Evolutionary conservation across 2,797 vertebrate genomes (phyloP).

Genomic region (Enteromius anoplus): DNA sequence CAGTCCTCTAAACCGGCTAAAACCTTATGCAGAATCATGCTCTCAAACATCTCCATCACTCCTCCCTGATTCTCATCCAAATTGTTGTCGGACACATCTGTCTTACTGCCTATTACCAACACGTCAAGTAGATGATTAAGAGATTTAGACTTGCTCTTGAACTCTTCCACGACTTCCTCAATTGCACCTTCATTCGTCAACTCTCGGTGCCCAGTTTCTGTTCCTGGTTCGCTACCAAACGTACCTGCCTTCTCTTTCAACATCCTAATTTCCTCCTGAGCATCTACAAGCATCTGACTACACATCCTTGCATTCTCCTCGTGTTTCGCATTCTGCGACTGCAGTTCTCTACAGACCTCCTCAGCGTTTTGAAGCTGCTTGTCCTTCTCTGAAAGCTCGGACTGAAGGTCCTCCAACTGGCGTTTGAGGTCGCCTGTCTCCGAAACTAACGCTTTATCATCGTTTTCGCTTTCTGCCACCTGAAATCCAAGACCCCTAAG

Average conservation of each 20-base stretch:
- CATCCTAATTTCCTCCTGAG: constrained; percentile 67
- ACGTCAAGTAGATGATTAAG: constrained; percentile 72
- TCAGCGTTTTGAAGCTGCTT: constrained; percentile 64
- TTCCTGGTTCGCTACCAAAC: constrained; percentile 50
- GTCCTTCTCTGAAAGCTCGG: constrained; percentile 68
- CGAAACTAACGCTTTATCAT: constrained; percentile 58
- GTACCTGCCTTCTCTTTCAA: constrained; percentile 60
- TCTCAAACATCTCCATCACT: constrained; percentile 65
- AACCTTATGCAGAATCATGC: constrained; percentile 76
- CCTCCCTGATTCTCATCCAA: constrained; percentile 59
- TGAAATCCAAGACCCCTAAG: constrained; percentile 80
- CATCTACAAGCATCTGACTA: constrained; percentile 65
- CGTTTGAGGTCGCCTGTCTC: constrained; percentile 70
- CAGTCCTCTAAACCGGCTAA: constrained; percentile 54
- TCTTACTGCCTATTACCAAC: constrained; percentile 69
- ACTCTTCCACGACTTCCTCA: constrained; percentile 72
- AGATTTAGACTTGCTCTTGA: constrained; percentile 75
- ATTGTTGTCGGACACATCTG: constrained; percentile 62
- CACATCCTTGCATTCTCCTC: constrained; percentile 65
- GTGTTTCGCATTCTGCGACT: constrained; percentile 69
- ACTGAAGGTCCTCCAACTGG: constrained; percentile 68
- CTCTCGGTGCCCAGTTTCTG: constrained; percentile 42
- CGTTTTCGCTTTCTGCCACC: constrained; percentile 60
- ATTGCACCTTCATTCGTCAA: constrained; percentile 61
- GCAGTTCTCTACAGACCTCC: constrained; percentile 67